Evolutionary conservation across 2,113 vertebrate species (phyloP).

Genomic region (Athene cunicularia): DNA sequence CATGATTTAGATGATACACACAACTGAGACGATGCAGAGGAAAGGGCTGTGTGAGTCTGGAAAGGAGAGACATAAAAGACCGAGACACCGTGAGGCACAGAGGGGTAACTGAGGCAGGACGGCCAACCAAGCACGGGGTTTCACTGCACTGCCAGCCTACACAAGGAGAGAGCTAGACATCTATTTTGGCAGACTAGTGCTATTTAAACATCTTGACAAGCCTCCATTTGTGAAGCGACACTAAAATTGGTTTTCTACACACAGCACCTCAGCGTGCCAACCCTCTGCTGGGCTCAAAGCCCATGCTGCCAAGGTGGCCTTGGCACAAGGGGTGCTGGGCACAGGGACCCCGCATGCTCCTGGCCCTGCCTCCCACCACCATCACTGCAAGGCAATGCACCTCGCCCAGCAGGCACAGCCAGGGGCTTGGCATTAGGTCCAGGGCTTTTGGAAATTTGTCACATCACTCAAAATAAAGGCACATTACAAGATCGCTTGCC

Average conservation of each 20-base stretch:
- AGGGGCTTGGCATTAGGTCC: neutral
- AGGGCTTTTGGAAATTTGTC: neutral
- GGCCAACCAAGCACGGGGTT: neutral
- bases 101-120: neutral
- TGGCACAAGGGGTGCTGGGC: neutral
- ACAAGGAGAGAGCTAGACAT: neutral
- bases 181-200: neutral
- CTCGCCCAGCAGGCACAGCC: neutral
- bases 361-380: neutral
- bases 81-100: neutral
- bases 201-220: neutral
- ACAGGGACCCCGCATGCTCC: neutral
- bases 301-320: neutral
- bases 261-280: neutral
- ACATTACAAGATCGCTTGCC: neutral
- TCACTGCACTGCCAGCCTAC: neutral
- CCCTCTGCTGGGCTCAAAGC: neutral
- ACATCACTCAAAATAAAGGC: neutral
- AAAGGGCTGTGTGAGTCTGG: neutral
- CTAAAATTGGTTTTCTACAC: neutral
- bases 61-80: neutral
- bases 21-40: accelerated
- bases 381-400: accelerated
- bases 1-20: neutral
- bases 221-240: neutral